phyloP scores from a whole-genome alignment of 1,140 invertebrate genomes.

The Ooceraea biroi region DNA sequence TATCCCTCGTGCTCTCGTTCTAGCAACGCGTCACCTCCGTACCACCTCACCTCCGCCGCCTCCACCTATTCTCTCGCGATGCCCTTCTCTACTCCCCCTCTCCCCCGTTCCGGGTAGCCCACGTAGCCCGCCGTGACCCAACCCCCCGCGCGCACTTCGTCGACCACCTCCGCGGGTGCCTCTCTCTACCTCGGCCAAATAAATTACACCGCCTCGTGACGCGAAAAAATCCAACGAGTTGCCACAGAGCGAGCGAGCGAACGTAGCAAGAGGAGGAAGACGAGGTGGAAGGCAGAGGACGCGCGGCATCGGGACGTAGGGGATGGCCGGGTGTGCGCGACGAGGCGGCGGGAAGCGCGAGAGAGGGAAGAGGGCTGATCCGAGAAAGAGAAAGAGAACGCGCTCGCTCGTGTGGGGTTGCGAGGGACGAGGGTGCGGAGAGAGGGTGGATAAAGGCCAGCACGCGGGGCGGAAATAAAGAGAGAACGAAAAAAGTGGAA shows the following conservation, averaged over 20 bases:
- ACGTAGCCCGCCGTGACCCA: conserved; percentile 21
- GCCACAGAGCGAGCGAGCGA: conserved; percentile 80
- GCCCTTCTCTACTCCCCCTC: background rate
- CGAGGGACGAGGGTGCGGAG: conserved; percentile 35
- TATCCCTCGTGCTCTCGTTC: conserved; percentile 74
- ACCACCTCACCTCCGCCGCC: conserved; percentile 68
- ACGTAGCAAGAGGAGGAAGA: conserved; percentile 63
- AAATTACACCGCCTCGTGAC: conserved; percentile 86
- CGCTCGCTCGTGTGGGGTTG: conserved; percentile 8
- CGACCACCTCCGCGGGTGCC: conserved; percentile 73
- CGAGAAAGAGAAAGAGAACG: conserved; percentile 62
- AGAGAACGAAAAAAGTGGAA: conserved; percentile 78
- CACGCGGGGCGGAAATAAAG: conserved; percentile 79
- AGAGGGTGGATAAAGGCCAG: conserved; percentile 76
- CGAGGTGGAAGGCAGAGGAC: conserved; percentile 24
- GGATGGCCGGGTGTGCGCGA: conserved; percentile 12
- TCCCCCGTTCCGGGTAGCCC: conserved; percentile 42
- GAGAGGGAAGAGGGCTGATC: conserved; percentile 58
- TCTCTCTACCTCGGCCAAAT: conserved; percentile 83
- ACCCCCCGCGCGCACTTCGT: conserved; percentile 65
- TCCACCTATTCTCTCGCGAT: conserved; percentile 71
- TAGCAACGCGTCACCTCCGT: conserved; percentile 74
- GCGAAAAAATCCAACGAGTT: conserved; percentile 86
- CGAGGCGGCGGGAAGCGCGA: background rate
- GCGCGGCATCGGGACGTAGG: conserved; percentile 24